Evolutionary conservation across 2,113 vertebrate species (phyloP).

Genomic region (Siphamia tubifer): DNA sequence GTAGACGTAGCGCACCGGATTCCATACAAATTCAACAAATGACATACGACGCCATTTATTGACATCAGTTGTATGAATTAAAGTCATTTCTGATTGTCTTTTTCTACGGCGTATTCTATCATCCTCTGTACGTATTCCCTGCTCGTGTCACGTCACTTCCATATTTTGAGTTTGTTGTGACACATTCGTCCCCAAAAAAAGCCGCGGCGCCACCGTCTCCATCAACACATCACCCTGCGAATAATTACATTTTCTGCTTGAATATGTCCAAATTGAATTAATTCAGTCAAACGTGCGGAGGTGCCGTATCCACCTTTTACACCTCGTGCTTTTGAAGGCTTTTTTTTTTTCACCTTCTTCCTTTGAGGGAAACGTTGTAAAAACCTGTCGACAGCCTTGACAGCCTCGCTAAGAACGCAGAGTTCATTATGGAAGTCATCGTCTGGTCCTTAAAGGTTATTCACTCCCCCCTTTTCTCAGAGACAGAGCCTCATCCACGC

Average conservation of each 20-base stretch:
- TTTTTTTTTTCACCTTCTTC: conserved; percentile 28
- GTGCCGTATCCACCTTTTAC: conserved; percentile 80
- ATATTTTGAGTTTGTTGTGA: conserved; percentile 81
- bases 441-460: conserved; percentile 78
- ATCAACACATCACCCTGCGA: conserved; percentile 75
- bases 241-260: conserved; percentile 87
- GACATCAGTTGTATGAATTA: too few species aligned
- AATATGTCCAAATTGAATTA: conserved; percentile 86
- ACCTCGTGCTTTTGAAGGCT: conserved; percentile 75
- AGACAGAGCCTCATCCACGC: conserved; percentile 42
- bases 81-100: too few species aligned
- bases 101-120: too few species aligned
- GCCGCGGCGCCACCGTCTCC: conserved; percentile 73
- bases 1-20: too few species aligned
- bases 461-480: conserved; percentile 51
- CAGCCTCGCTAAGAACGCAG: conserved; percentile 72
- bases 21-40: too few species aligned
- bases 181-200: conserved; percentile 73
- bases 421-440: conserved; percentile 75
- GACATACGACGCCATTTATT: too few species aligned
- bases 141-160: conserved; percentile 75
- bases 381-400: conserved; percentile 78
- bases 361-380: conserved; percentile 74
- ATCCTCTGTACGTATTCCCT: too few species aligned
- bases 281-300: conserved; percentile 78